Percentiles rank a stretch among this genome's conserved stretches.
These are phyloP conservation scores for Notarius lentiginosus DNA, from an alignment of 2,113 vertebrate species.

Conservation along the genomic window DNA sequence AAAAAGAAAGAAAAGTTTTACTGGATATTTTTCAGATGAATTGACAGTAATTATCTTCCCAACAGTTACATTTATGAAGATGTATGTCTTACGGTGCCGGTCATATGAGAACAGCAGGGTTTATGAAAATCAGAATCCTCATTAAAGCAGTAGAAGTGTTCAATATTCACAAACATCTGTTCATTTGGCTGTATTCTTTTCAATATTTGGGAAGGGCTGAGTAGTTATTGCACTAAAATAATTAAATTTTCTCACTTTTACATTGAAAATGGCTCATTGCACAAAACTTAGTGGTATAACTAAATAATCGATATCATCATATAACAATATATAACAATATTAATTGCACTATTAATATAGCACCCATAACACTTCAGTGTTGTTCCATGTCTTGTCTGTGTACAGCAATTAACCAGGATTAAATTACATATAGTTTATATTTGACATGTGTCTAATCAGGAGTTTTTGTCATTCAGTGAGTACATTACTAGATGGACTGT, in stretches of 20 bases:
- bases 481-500: too few relatives aligned
- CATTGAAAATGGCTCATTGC: not conserved
- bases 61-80: not conserved
- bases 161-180: conserved; percentile 37
- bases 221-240: not conserved
- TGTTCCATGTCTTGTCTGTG: not conserved
- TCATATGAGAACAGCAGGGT: conserved; percentile 22
- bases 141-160: conserved; percentile 31
- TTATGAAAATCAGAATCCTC: conserved; percentile 33
- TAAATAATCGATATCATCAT: not conserved
- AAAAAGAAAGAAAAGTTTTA: not conserved
- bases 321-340: not conserved
- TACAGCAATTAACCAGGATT: not conserved
- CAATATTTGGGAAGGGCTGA: not conserved
- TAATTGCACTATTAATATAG: not conserved
- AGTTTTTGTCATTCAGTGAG: too few relatives aligned
- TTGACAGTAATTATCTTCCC: not conserved
- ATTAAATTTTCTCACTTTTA: not conserved
- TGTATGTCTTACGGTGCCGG: conserved; percentile 2
- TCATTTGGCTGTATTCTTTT: conserved; percentile 10
- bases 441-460: not conserved
- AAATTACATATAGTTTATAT: not conserved
- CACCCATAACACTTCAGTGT: not conserved
- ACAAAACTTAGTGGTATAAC: too few relatives aligned
- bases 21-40: not conserved